phyloP scores from a whole-genome alignment of 2,797 vertebrate species.

The Xiphophorus birchmanni region DNA sequence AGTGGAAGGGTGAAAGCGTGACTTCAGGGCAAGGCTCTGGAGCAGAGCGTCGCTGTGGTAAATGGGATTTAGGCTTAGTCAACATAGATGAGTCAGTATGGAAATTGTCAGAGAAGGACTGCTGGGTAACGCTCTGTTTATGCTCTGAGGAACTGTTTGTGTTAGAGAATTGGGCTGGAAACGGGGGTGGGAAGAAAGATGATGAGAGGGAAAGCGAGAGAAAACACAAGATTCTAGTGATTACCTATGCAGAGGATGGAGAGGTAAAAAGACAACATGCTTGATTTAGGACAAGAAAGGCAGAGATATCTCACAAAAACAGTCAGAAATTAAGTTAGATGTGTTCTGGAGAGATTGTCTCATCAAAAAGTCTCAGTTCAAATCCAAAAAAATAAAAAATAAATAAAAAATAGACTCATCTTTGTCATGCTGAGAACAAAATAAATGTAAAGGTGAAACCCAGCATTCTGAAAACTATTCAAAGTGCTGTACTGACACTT shows the following conservation, averaged over 20 bases:
- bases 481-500: constrained; percentile 20
- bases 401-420: background rate
- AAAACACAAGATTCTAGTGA: constrained; percentile 33
- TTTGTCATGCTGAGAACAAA: background rate
- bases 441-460: constrained; percentile 33
- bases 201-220: constrained; percentile 13
- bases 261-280: constrained; percentile 9
- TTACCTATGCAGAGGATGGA: constrained; percentile 25
- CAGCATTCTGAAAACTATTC: background rate
- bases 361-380: constrained; percentile 13
- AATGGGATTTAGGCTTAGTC: constrained; percentile 71
- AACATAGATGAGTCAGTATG: constrained; percentile 72
- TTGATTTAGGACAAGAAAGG: constrained; percentile 1
- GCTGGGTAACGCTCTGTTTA: constrained; percentile 48
- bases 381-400: constrained; percentile 26
- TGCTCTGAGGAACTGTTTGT: constrained; percentile 41
- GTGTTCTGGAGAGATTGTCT: constrained; percentile 22
- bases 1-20: constrained; percentile 13
- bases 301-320: constrained; percentile 14
- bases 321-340: constrained; percentile 25
- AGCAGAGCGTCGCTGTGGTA: constrained; percentile 45
- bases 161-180: background rate
- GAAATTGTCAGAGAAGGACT: constrained; percentile 64
- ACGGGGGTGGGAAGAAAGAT: background rate
- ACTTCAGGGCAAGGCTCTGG: constrained; percentile 62